These are phyloP conservation scores for Pycnonotus jocosus DNA, from an alignment of 2,113 vertebrate genomes.

Conservation along the genomic window DNA sequence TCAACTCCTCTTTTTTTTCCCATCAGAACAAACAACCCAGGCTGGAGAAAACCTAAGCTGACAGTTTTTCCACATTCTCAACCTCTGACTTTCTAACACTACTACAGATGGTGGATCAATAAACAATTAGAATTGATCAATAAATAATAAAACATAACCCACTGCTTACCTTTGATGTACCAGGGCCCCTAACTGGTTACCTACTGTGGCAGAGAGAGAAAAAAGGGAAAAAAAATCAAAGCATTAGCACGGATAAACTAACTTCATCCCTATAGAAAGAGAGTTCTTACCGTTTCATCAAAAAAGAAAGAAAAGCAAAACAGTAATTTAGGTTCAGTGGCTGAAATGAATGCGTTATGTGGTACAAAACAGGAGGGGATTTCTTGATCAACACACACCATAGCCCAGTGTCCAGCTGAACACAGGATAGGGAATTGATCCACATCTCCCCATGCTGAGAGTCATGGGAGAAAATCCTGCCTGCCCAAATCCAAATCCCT, in stretches of 20 bases:
- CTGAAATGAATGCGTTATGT: constrained; percentile 71
- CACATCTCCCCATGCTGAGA: constrained; percentile 69
- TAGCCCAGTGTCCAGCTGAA: constrained; percentile 80
- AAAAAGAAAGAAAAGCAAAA: constrained; percentile 63
- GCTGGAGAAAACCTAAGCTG: constrained; percentile 47
- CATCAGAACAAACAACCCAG: not conserved
- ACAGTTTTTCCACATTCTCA: constrained; percentile 65
- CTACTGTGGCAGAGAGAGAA: constrained; percentile 82
- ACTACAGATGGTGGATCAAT: constrained; percentile 85
- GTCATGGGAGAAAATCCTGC: constrained; percentile 69
- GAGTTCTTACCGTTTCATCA: constrained; percentile 68
- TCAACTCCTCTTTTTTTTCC: not conserved
- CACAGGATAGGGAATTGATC: constrained; percentile 77
- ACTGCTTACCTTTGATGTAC: constrained; percentile 98
- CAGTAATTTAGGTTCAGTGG: constrained; percentile 75
- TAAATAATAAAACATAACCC: constrained; percentile 87
- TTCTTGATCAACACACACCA: constrained; percentile 71
- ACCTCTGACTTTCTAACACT: constrained; percentile 76
- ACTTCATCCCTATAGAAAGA: constrained; percentile 71
- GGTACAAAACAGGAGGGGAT: constrained; percentile 76
- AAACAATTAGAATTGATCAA: constrained; percentile 86
- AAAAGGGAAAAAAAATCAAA: constrained; percentile 73
- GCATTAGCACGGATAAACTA: constrained; percentile 80
- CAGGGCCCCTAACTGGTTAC: constrained; percentile 94
- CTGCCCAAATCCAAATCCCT: constrained; percentile 70